phyloP scores from a whole-genome alignment of 2,797 vertebrate species.

The Pipistrellus nathusii region DNA sequence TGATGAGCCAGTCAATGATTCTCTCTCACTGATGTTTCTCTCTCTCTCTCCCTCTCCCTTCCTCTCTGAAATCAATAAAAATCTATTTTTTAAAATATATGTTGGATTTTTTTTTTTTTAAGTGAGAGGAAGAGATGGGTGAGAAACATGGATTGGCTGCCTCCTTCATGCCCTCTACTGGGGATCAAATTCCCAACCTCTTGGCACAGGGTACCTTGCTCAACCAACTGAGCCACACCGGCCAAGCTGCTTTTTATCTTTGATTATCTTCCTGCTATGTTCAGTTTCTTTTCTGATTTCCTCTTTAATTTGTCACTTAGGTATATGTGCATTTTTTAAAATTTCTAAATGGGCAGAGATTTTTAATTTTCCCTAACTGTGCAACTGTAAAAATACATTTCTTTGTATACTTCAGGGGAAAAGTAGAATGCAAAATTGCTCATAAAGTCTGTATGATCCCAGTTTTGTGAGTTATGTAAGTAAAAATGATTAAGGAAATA shows the following conservation, averaged over 20 bases:
- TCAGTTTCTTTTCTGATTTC: neutral
- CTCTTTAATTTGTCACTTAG: neutral
- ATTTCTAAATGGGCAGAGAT: neutral
- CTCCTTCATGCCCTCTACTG: too few species aligned
- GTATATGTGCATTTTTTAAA: neutral
- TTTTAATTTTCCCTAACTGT: neutral
- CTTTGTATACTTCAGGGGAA: neutral
- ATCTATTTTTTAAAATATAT: too few species aligned
- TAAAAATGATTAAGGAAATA: constrained; percentile 36
- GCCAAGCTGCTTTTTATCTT: neutral
- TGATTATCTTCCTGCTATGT: neutral
- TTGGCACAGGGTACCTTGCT: too few species aligned
- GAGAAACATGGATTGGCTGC: too few species aligned
- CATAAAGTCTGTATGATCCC: neutral
- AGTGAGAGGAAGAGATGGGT: too few species aligned
- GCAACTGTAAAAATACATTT: neutral
- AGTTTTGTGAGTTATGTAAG: neutral
- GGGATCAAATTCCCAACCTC: too few species aligned
- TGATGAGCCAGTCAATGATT: too few species aligned
- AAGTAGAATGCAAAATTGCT: neutral
- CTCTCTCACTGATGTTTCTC: too few species aligned
- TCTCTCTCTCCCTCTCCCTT: too few species aligned
- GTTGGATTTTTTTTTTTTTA: too few species aligned
- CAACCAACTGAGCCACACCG: too few species aligned
- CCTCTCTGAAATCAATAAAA: too few species aligned